Conservation (phyloP, 2,113 vertebrate species). For the Lota lota region DNA sequence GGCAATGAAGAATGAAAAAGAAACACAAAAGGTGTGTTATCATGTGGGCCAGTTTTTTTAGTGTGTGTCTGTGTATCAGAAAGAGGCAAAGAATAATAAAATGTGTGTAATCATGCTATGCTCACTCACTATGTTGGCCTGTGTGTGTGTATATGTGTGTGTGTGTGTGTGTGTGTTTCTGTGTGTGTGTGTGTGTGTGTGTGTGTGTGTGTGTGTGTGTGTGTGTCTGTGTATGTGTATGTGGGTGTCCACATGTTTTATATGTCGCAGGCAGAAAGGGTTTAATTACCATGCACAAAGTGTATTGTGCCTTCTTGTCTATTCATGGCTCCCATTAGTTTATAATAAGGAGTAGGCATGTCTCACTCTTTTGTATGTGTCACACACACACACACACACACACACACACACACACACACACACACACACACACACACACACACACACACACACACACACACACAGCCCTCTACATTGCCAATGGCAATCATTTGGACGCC, state of each 20-base stretch:
- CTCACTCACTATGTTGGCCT: neutral
- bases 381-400: constrained; percentile 1
- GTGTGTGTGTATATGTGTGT: constrained; percentile 5
- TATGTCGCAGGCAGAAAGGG: constrained; percentile 6
- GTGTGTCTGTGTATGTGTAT: too few relatives aligned
- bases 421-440: constrained; percentile 7
- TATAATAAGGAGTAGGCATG: constrained; percentile 26
- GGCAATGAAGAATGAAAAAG: too few relatives aligned
- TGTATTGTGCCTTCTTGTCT: constrained; percentile 27
- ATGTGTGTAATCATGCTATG: neutral
- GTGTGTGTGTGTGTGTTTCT: neutral
- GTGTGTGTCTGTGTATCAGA: neutral
- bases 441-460: constrained; percentile 1
- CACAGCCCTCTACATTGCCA: neutral
- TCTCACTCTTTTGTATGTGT: too few relatives aligned
- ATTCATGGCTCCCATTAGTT: constrained; percentile 38
- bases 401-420: constrained; percentile 3
- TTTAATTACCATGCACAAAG: constrained; percentile 29
- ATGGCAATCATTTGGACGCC: constrained; percentile 16
- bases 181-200: neutral
- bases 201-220: too few relatives aligned
- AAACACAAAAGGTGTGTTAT: too few relatives aligned
- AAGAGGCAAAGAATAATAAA: neutral
- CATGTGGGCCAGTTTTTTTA: too few relatives aligned
- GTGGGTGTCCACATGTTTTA: too few relatives aligned